A percentile compares a stretch with the other conserved stretches of the same genome.
Evolutionary conservation across 1,140 invertebrate genomes (phyloP).

Genomic region (Aphaenogaster ashmeadi): DNA sequence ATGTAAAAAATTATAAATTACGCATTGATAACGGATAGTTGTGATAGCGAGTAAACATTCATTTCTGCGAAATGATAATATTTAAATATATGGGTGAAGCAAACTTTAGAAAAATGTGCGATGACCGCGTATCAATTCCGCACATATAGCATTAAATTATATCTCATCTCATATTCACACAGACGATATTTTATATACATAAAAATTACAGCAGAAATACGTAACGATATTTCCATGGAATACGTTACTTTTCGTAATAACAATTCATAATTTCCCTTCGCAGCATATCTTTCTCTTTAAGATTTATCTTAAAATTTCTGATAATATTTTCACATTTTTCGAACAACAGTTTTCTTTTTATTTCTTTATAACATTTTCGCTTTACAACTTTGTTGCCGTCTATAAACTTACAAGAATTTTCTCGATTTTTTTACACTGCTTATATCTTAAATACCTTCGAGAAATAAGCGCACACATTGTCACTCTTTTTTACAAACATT

Average conservation of each 20-base stretch:
- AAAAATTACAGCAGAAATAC: not conserved
- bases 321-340: not conserved
- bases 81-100: not conserved
- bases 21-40: not conserved
- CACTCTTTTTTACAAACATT: not conserved
- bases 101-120: not conserved
- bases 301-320: not conserved
- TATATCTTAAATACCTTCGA: no score
- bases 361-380: not conserved
- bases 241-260: not conserved
- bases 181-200: not conserved
- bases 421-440: no score
- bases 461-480: not conserved
- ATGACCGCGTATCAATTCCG: not conserved
- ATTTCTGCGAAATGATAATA: not conserved
- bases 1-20: not conserved
- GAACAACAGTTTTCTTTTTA: not conserved
- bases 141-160: not conserved
- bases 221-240: not conserved
- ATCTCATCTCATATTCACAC: not conserved
- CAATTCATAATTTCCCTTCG: not conserved
- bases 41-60: not conserved
- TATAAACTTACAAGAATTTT: slow-evolving; percentile 16
- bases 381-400: slow-evolving; percentile 1
- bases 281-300: not conserved